Conservation (phyloP, 2,797 vertebrate genomes). For the Pangasius macronema region DNA sequence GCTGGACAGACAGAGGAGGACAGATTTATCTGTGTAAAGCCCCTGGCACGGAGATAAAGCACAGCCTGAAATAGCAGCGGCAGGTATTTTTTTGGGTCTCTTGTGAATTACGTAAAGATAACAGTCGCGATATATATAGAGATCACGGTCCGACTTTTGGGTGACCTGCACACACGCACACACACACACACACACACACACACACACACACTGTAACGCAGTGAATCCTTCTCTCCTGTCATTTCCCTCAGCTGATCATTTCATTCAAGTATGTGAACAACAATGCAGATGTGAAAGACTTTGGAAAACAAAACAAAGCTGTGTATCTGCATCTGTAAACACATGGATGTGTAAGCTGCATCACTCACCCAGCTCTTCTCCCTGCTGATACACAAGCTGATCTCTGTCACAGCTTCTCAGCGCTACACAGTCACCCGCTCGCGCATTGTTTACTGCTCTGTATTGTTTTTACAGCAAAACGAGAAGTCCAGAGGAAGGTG, state of each 20-base stretch:
- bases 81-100: no score
- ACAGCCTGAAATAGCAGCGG: background rate
- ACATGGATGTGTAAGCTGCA: background rate
- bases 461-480: background rate
- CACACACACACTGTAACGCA: no score
- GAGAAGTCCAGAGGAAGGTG: background rate
- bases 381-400: background rate
- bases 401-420: no score
- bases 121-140: no score
- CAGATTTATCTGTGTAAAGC: background rate
- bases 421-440: background rate
- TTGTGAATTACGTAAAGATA: no score
- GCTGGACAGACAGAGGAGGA: background rate
- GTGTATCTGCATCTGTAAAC: background rate
- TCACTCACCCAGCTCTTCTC: slow-evolving; percentile 16
- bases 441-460: background rate
- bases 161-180: background rate
- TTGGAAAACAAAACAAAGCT: background rate
- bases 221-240: background rate
- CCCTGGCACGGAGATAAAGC: background rate
- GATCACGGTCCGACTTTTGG: no score
- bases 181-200: no score
- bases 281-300: background rate
- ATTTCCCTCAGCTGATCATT: background rate
- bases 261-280: background rate